Base-by-base conservation (phyloP, 2,113 vertebrate genomes). In the Himantopus leucocephalus region DNA sequence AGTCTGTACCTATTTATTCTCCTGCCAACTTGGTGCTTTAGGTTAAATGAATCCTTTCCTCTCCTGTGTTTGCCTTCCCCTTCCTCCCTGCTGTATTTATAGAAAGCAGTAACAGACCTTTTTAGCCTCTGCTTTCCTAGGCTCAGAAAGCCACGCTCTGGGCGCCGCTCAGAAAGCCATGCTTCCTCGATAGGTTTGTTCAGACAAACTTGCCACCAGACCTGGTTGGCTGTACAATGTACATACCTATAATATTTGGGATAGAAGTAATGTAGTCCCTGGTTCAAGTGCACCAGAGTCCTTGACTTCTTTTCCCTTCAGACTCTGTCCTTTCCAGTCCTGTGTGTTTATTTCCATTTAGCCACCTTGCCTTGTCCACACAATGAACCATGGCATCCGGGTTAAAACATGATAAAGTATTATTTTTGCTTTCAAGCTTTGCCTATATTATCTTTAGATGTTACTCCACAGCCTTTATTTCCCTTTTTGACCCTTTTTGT, bases 21-120 rank as follows among this genome's bases (percentile, higher is more conserved):
- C 47, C 73, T 81, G 87, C 77, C 77, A 94, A 7, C 2, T 3
- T 32, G 26, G 8, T 93, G 41, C 87, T 96, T 78, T 94, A 87
- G 52, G 84, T 91, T 91, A 95, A 95, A 96, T 26, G 37, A 52
- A 91, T 90, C 68, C 84, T 94, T 89, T 96, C 64, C 92, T 95
- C 72, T 88, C 58, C 35, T 67, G 62, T 84, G 30, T 92, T 95
- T 95, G 37, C 90, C 63, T 87, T 47, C 17, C 23, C 37, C 48
- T 93, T 81, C 73, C 84, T 94, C 41, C 64, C 56, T 89, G 73
- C 73, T 81, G 19, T 74, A 91, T 96, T 92, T 96, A 87, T 59
- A 77, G 84, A 87, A 89, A 87, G 73, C 60, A 90, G 48, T 76
- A 62, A 62, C 47, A 87, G 73, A 89, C 43, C 18, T 68, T 79